Conservation (phyloP, 2,113 vertebrate species). For the Candoia aspera region DNA sequence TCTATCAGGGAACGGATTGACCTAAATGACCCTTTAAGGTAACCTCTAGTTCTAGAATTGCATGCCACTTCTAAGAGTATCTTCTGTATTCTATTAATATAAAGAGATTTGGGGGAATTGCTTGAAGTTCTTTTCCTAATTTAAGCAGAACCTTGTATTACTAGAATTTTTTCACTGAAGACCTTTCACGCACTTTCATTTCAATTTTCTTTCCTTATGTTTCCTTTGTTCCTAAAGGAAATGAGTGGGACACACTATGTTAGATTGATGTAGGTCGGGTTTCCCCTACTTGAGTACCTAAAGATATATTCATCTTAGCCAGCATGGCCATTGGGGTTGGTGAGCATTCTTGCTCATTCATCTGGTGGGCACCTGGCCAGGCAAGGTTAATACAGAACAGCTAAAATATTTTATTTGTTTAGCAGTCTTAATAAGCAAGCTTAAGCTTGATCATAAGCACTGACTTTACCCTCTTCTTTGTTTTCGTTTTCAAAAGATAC, state of each 20-base stretch:
- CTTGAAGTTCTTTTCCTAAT: neutral
- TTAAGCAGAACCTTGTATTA: neutral
- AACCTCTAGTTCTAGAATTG: neutral
- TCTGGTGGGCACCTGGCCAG: neutral
- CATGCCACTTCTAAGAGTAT: neutral
- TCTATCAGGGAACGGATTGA: neutral
- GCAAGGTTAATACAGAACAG: neutral
- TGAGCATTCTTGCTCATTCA: neutral
- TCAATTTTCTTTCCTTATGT: conserved; percentile 15
- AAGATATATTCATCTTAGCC: neutral
- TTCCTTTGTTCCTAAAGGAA: neutral
- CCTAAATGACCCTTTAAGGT: neutral
- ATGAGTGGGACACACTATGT: neutral
- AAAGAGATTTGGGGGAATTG: neutral
- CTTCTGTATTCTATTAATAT: neutral
- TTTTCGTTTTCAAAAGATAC: conserved; percentile 34
- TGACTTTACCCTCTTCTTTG: conserved; percentile 25
- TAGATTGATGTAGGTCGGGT: neutral
- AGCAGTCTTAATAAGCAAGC: conserved; percentile 14
- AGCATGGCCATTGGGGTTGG: neutral
- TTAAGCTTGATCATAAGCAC: neutral
- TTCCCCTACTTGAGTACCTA: neutral
- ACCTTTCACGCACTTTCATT: conserved; percentile 1
- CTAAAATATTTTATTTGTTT: neutral
- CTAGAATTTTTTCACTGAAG: neutral